These are phyloP conservation scores for Ooceraea biroi DNA, from an alignment of 1,140 invertebrate species.

Conservation along the genomic window DNA sequence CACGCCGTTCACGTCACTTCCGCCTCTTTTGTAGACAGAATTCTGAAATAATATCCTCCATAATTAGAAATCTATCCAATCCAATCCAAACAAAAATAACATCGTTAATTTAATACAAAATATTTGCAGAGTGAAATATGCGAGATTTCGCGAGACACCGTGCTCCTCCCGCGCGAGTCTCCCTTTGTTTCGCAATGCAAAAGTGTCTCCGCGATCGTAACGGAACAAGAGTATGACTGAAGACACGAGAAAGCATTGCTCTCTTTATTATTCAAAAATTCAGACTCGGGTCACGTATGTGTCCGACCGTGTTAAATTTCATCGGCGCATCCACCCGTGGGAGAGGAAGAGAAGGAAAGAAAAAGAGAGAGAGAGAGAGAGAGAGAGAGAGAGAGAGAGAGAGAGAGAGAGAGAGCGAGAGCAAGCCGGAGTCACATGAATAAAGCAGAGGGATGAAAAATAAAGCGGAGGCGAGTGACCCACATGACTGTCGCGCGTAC, in stretches of 20 bases:
- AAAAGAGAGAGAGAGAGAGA: not conserved
- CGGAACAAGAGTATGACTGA: not conserved
- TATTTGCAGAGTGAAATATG: not conserved
- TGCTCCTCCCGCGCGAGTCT: not conserved
- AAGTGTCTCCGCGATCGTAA: not conserved
- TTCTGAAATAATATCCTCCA: not conserved
- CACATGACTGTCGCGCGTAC: slow-evolving; percentile 62
- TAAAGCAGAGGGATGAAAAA: slow-evolving; percentile 56
- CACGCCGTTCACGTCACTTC: not conserved
- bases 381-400: not conserved
- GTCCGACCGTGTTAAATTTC: not conserved
- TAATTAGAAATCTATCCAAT: not conserved
- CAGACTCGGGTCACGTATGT: not conserved
- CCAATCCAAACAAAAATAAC: no score
- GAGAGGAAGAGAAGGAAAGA: not conserved
- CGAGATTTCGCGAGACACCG: not conserved
- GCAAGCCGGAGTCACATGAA: slow-evolving; percentile 22
- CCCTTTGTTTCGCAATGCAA: not conserved
- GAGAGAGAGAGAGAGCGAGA: not conserved
- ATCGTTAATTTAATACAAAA: not conserved
- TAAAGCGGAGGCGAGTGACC: slow-evolving; percentile 70
- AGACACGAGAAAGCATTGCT: not conserved
- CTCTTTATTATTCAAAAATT: slow-evolving; percentile 50
- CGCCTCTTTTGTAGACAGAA: not conserved
- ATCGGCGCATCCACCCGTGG: not conserved